Conservation (phyloP, 2,888 invertebrate species). For the Opisthograptis luteolata region DNA sequence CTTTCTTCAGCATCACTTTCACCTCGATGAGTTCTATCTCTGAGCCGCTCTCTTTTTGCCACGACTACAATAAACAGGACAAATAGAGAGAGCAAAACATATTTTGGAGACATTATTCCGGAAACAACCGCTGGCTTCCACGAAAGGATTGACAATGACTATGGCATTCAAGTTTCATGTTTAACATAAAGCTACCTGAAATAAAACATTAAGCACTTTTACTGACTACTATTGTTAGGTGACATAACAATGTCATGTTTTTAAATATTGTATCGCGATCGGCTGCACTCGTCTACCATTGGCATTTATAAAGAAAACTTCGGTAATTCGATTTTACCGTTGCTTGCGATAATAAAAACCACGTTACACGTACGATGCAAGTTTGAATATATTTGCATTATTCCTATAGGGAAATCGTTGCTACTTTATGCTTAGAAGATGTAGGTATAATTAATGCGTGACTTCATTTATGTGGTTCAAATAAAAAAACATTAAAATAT, state of each 20-base stretch:
- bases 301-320: no score
- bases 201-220: constrained; percentile 29
- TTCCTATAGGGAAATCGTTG: no score
- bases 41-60: constrained; percentile 8
- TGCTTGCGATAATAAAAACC: no score
- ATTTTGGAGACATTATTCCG: constrained; percentile 40
- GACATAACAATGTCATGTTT: constrained; percentile 48
- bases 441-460: no score
- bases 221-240: constrained; percentile 27
- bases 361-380: no score
- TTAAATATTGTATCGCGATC: constrained; percentile 30
- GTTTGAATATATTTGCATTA: no score
- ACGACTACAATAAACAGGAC: background rate
- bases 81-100: constrained; percentile 22
- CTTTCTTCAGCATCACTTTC: background rate
- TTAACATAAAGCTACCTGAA: constrained; percentile 28
- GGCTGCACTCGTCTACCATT: background rate
- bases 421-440: no score
- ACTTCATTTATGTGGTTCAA: no score
- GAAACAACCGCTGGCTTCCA: constrained; percentile 26
- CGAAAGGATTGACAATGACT: constrained; percentile 30
- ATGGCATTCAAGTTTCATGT: constrained; percentile 8
- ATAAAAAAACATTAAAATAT: no score
- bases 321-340: no score
- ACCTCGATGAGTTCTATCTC: background rate